Conservation (phyloP, 2,113 vertebrate genomes). For the Probosciger aterrimus region DNA sequence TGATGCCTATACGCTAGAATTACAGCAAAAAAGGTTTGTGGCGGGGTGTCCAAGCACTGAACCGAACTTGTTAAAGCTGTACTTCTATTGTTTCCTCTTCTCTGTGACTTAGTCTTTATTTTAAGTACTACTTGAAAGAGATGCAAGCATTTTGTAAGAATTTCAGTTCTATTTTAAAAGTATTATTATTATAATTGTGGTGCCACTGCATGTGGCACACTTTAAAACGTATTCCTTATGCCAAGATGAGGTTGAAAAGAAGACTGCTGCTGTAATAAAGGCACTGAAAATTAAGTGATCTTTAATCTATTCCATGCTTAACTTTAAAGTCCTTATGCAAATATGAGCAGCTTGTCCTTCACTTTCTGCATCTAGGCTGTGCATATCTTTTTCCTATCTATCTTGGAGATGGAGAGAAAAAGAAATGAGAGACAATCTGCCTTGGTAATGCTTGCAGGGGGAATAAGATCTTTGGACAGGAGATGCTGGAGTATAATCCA, state of each 20-base stretch:
- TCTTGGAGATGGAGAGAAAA: neutral
- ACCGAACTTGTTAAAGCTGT: neutral
- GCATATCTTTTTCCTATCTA: neutral
- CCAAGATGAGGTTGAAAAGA: neutral
- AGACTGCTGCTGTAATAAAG: neutral
- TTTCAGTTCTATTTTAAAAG: neutral
- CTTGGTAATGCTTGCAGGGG: neutral
- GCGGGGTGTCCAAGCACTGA: neutral
- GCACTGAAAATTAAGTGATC: neutral
- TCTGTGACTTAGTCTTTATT: neutral
- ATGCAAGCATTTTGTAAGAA: neutral
- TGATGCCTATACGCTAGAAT: neutral
- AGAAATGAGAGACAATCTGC: neutral
- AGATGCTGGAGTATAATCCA: neutral
- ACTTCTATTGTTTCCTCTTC: neutral
- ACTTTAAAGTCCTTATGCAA: neutral
- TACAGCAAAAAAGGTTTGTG: neutral
- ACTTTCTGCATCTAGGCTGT: neutral
- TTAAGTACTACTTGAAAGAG: neutral
- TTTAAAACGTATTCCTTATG: neutral
- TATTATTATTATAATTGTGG: neutral
- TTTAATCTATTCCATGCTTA: neutral
- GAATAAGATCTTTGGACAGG: neutral
- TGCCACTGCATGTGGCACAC: fast-evolving
- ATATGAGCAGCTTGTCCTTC: neutral